Evolutionary conservation across 2,113 vertebrate species (phyloP).

Genomic region (Melanerpes aurifrons): DNA sequence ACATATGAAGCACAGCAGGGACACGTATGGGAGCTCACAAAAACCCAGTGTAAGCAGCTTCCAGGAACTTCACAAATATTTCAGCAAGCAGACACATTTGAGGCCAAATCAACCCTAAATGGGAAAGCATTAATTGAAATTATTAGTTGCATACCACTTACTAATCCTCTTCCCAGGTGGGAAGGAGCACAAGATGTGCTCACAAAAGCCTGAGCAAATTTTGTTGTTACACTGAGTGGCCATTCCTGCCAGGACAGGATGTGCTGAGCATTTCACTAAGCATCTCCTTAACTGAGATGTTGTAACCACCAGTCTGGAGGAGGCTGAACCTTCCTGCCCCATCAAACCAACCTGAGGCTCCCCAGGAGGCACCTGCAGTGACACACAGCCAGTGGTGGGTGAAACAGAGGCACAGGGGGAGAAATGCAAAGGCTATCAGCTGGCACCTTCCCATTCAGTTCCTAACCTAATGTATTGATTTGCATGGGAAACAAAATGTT

Average conservation of each 20-base stretch:
- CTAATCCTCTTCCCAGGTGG: neutral
- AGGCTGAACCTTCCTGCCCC: neutral
- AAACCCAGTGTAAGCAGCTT: neutral
- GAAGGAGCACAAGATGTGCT: neutral
- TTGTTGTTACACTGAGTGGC: neutral
- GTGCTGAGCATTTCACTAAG: neutral
- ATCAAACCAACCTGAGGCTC: accelerated
- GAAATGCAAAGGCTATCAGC: neutral
- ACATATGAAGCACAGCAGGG: neutral
- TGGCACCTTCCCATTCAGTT: neutral
- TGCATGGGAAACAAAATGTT: constrained; percentile 42
- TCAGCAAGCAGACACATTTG: neutral
- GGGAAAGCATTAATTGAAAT: neutral
- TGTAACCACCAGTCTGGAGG: accelerated
- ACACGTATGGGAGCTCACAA: neutral
- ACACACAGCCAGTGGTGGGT: accelerated
- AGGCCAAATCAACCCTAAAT: neutral
- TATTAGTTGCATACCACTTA: neutral
- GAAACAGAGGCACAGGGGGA: neutral
- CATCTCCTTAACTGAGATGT: accelerated
- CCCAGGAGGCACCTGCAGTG: neutral
- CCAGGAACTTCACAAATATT: neutral
- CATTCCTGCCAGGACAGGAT: accelerated
- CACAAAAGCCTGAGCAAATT: neutral
- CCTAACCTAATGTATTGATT: neutral